phyloP scores from a whole-genome alignment of 2,797 vertebrate species.

The Muscicapa striata region DNA sequence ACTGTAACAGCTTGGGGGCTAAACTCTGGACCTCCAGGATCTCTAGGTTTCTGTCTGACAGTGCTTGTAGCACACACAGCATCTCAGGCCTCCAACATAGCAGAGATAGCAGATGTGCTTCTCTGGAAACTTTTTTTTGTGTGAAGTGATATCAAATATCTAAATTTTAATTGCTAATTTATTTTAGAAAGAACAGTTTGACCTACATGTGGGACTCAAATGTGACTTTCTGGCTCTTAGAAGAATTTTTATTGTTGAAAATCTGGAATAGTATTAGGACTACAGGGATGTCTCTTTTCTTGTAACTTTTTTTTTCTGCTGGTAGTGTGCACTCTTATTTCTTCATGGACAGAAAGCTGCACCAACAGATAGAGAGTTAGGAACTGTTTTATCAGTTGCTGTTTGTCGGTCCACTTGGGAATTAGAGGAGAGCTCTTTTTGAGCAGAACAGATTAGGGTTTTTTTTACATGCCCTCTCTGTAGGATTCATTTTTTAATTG shows the following conservation, averaged over 20 bases:
- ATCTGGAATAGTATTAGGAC: neutral
- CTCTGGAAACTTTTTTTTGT: neutral
- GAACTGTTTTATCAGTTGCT: neutral
- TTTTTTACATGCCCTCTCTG: neutral
- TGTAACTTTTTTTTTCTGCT: neutral
- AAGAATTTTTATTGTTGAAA: slow-evolving; percentile 4
- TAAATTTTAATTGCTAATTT: slow-evolving; percentile 60
- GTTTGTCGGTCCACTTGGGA: neutral
- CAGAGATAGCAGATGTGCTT: slow-evolving; percentile 27
- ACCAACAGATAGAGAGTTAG: neutral
- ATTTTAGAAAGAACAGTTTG: slow-evolving; percentile 20
- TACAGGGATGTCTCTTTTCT: neutral
- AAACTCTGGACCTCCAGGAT: neutral
- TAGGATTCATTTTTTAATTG: neutral
- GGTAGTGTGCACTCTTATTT: neutral
- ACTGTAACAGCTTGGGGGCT: neutral
- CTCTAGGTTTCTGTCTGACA: neutral
- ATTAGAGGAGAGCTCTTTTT: neutral
- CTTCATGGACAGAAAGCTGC: neutral
- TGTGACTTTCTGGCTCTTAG: slow-evolving; percentile 31
- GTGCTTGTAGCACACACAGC: neutral
- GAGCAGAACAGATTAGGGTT: neutral
- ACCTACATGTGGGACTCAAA: slow-evolving; percentile 19
- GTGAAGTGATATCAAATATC: neutral
- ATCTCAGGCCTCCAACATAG: neutral